Percentiles rank a stretch among this genome's conserved stretches.
phyloP scores from a whole-genome alignment of 2,797 vertebrate genomes.

The Epinephelus awoara region DNA sequence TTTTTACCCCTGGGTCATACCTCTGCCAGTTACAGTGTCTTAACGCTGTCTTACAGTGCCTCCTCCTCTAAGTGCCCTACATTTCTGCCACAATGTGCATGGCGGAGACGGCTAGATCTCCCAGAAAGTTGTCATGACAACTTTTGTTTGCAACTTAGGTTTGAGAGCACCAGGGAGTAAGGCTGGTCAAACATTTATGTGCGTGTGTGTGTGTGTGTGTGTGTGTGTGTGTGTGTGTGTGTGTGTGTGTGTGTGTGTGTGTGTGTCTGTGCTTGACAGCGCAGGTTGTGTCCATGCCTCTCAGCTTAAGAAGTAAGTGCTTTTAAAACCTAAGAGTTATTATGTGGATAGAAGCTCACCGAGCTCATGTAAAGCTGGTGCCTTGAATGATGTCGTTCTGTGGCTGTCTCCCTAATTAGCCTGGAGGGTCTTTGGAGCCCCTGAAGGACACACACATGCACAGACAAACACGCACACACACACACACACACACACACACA shows the following conservation, averaged over 20 bases:
- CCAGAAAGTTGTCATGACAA: slow-evolving; percentile 72
- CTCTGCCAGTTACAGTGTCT: slow-evolving; percentile 44
- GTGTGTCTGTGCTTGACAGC: slow-evolving; percentile 11
- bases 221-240: slow-evolving; percentile 10
- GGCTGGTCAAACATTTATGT: slow-evolving; percentile 55
- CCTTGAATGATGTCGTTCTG: slow-evolving; percentile 54
- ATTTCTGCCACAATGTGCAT: slow-evolving; percentile 54
- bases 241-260: slow-evolving; percentile 13
- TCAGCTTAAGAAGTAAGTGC: slow-evolving; percentile 42
- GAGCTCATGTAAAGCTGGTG: slow-evolving; percentile 50
- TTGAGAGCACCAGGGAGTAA: slow-evolving; percentile 23
- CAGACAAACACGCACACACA: slow-evolving; percentile 12
- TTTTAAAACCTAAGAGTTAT: slow-evolving; percentile 56
- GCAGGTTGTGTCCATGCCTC: slow-evolving; percentile 40
- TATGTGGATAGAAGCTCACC: slow-evolving; percentile 44
- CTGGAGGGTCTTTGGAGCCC: slow-evolving; percentile 51
- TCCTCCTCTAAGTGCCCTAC: slow-evolving; percentile 51
- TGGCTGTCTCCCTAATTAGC: slow-evolving; percentile 67
- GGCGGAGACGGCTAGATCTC: slow-evolving; percentile 41
- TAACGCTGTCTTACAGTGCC: slow-evolving; percentile 41
- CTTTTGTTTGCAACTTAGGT: slow-evolving; percentile 70
- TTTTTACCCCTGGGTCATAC: slow-evolving; percentile 25
- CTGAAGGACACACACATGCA: slow-evolving; percentile 38
- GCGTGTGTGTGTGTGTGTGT: slow-evolving; percentile 1
- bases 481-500: slow-evolving; percentile 29